Base-by-base conservation (phyloP, 2,888 invertebrate species). In the Drosophila bunnanda region DNA sequence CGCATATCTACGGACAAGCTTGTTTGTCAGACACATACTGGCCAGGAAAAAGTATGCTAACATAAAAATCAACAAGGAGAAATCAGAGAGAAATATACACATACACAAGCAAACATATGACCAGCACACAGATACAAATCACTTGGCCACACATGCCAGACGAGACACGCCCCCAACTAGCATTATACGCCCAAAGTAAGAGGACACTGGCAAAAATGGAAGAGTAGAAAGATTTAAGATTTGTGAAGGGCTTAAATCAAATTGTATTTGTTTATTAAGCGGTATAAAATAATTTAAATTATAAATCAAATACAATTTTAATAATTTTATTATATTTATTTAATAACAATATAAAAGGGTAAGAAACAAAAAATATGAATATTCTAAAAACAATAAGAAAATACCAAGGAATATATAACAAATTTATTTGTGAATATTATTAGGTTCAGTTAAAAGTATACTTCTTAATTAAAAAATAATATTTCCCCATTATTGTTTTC, bases 31-130 rank as follows among this genome's bases (percentile, higher is more conserved):
- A 62, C 59, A 54, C 36, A 56, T 15, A 50, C 43, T 44, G 50
- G 30, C 12, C 32, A 25, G 17, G 25, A 46, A 77, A 56, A 65
- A 55, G 71, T 52, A 64, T 61, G 65, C 73, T 55, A 64, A 70
- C 78, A 85, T 62, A 74, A 81, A 81, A 86, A 77, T 86, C 81
- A 83, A 88, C 85, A 79, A 77, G 60, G 78, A 83, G 65, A 86
- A 88, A 83, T 75, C 81, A 76, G 64, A 52, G 73, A 56, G 54
- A 75, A 68, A 61, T 64, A 65, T 62, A 66, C 66, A 75, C 62
- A 64, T 17, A 64, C 20, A 64, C 64, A 39, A 17, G 64, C 25
- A 64, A 64, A 65, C 64, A 64, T 28, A 65, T 54, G 62, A 65
- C 80, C 61, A 25, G 62, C 61, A 62, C 57, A 86, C 44, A 78